These are phyloP conservation scores for Acanthochromis polyacanthus DNA, from an alignment of 2,113 vertebrate species.

Conservation along the genomic window DNA sequence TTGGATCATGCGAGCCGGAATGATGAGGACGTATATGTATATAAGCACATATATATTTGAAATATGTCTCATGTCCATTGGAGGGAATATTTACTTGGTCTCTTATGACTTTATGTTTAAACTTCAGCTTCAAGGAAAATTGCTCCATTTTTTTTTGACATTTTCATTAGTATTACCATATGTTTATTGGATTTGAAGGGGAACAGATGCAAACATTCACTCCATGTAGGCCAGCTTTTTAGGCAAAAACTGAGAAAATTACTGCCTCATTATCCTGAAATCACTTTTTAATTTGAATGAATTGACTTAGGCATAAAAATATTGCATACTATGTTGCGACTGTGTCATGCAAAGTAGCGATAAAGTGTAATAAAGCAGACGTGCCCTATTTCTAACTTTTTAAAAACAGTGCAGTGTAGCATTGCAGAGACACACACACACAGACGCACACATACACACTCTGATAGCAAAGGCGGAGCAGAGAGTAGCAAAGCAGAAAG, in stretches of 20 bases:
- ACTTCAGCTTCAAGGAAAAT: slow-evolving; percentile 43
- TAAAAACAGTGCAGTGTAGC: slow-evolving; percentile 40
- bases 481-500: slow-evolving; percentile 74
- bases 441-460: slow-evolving; percentile 37
- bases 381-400: slow-evolving; percentile 76
- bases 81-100: slow-evolving; percentile 18
- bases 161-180: slow-evolving; percentile 46
- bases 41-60: not conserved
- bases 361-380: slow-evolving; percentile 74
- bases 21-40: slow-evolving; percentile 28
- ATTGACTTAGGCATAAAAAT: slow-evolving; percentile 69
- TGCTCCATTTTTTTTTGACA: slow-evolving; percentile 21
- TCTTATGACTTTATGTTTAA: slow-evolving; percentile 31
- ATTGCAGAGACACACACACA: slow-evolving; percentile 30
- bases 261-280: slow-evolving; percentile 76
- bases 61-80: slow-evolving; percentile 13
- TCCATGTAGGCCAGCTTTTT: slow-evolving; percentile 40
- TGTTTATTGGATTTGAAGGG: slow-evolving; percentile 49
- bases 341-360: slow-evolving; percentile 69
- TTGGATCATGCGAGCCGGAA: slow-evolving; percentile 53
- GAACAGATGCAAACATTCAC: slow-evolving; percentile 55
- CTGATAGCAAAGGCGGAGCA: slow-evolving; percentile 74
- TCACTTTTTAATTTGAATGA: slow-evolving; percentile 78
- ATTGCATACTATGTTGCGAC: slow-evolving; percentile 52
- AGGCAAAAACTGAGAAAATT: slow-evolving; percentile 59